Evolutionary conservation across 1,140 invertebrate genomes (phyloP).

Genomic region (Halesus radiatus): DNA sequence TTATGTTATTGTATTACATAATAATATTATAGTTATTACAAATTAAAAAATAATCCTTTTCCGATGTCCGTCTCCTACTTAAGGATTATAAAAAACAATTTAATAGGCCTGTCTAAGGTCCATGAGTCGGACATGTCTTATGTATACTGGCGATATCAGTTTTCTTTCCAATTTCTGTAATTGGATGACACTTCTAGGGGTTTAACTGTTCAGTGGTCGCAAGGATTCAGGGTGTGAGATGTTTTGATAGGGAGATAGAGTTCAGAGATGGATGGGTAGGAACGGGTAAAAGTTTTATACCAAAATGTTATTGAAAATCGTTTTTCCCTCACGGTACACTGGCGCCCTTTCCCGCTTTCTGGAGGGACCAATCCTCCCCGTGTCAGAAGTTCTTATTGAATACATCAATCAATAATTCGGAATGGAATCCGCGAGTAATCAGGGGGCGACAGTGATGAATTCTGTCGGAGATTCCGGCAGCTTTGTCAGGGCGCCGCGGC

Average conservation of each 20-base stretch:
- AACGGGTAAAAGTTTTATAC: conserved; percentile 1
- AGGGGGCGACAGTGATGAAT: conserved; percentile 29
- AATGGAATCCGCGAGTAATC: conserved; percentile 28
- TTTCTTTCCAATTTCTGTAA: no score
- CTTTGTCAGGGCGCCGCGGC: neutral
- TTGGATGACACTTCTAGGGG: no score
- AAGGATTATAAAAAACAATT: no score
- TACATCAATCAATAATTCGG: conserved; percentile 33
- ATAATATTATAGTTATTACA: no score
- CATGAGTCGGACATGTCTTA: no score
- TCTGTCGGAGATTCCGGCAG: neutral
- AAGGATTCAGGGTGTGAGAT: conserved; percentile 43
- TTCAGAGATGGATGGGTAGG: conserved; percentile 18
- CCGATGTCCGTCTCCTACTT: no score
- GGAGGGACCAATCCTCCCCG: neutral
- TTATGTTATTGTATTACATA: no score
- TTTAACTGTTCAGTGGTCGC: no score
- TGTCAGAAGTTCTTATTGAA: conserved; percentile 25
- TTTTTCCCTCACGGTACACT: neutral
- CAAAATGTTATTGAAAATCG: conserved; percentile 26
- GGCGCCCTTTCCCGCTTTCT: neutral
- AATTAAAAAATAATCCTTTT: no score
- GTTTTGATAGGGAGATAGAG: conserved; percentile 41
- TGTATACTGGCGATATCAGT: no score
- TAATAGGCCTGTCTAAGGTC: no score